Percentiles rank a stretch among this genome's conserved stretches.
Evolutionary conservation across 2,113 vertebrate genomes (phyloP).

Genomic region (Trogon melanurus): DNA sequence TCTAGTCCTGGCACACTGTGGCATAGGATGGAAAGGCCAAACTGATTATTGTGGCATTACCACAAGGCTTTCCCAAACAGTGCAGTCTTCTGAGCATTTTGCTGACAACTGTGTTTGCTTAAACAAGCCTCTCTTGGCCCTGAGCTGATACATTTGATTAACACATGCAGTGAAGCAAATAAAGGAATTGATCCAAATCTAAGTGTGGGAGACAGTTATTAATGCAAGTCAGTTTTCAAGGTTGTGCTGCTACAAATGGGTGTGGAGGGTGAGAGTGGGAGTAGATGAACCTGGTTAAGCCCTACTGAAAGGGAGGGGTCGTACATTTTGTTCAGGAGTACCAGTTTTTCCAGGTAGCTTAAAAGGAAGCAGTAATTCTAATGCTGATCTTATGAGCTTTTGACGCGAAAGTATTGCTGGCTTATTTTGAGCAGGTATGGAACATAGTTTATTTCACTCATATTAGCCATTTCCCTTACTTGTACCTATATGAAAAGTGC

Average conservation of each 20-base stretch:
- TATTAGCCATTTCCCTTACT: not conserved
- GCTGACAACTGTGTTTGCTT: not conserved
- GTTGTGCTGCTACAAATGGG: not conserved
- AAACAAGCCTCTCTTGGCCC: not conserved
- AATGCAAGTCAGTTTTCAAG: not conserved
- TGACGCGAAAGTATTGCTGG: not conserved
- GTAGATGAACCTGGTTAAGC: not conserved
- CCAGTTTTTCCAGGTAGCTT: not conserved
- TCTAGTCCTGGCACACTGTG: not conserved
- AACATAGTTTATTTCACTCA: not conserved
- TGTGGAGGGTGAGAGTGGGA: not conserved
- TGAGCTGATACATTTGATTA: not conserved
- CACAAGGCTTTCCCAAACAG: not conserved
- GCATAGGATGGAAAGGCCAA: not conserved
- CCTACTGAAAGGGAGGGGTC: not conserved
- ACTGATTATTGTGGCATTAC: not conserved
- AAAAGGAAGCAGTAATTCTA: not conserved
- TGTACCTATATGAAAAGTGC: not conserved
- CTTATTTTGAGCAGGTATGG: not conserved
- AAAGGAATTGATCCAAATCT: not conserved
- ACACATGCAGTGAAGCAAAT: not conserved
- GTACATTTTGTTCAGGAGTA: not conserved
- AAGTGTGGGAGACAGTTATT: not conserved
- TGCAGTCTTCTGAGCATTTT: not conserved
- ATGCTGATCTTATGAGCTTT: not conserved